A percentile compares a stretch with the other conserved stretches of the same genome.
Evolutionary conservation across 2,113 vertebrate genomes (phyloP).

Genomic region (Percina caprodes): DNA sequence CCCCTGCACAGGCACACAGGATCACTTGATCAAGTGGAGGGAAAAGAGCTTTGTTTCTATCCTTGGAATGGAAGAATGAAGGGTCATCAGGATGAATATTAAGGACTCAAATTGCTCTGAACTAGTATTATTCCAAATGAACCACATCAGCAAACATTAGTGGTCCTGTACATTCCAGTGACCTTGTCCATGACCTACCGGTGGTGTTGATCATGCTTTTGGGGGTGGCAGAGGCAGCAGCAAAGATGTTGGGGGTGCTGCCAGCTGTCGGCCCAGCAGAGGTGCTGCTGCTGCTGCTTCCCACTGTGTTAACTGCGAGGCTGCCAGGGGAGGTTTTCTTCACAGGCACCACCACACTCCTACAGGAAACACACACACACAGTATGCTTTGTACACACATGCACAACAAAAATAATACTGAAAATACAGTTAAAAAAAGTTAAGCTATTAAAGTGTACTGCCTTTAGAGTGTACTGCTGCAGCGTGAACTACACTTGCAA

Average conservation of each 20-base stretch:
- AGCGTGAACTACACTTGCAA: neutral
- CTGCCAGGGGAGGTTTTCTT: constrained; percentile 93
- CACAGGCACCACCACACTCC: constrained; percentile 95
- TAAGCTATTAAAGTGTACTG: neutral
- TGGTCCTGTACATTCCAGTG: neutral
- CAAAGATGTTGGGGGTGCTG: constrained; percentile 92
- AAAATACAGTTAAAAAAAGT: neutral
- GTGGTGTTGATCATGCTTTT: constrained; percentile 98
- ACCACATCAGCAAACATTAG: neutral
- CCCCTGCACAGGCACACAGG: constrained; percentile 13
- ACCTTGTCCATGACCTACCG: constrained; percentile 63
- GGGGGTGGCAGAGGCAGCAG: constrained; percentile 90
- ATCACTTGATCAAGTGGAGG: constrained; percentile 18
- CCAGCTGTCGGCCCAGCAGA: constrained; percentile 85
- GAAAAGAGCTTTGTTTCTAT: constrained; percentile 32
- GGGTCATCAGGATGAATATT: constrained; percentile 37
- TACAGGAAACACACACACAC: constrained; percentile 66
- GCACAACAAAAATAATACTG: neutral
- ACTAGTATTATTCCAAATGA: constrained; percentile 6
- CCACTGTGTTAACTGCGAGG: constrained; percentile 90
- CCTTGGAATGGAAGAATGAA: constrained; percentile 35
- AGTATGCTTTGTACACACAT: neutral
- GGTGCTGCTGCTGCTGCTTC: constrained; percentile 81
- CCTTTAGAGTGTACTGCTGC: neutral
- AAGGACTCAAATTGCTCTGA: constrained; percentile 30